Evolutionary conservation across 1,140 invertebrate genomes (phyloP).

Genomic region (Papilio polyxenes): DNA sequence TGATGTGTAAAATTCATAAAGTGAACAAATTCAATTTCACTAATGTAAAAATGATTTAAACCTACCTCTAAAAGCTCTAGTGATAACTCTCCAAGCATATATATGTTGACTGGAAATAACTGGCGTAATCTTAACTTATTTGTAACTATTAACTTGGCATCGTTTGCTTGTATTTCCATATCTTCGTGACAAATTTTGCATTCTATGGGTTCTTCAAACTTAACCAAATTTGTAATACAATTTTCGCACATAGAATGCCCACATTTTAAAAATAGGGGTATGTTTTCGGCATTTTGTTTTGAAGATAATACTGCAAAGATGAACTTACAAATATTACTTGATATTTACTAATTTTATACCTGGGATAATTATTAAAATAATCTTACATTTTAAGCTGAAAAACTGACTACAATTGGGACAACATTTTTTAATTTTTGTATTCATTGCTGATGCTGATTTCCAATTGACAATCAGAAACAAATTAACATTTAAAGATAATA

Average conservation of each 20-base stretch:
- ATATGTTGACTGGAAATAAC: constrained; percentile 67
- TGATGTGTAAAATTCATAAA: too few species aligned
- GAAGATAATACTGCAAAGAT: constrained; percentile 43
- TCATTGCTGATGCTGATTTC: constrained; percentile 48
- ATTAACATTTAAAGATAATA: neutral
- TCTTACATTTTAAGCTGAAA: constrained; percentile 66
- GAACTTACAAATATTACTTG: constrained; percentile 22
- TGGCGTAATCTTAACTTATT: constrained; percentile 58
- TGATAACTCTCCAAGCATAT: constrained; percentile 65
- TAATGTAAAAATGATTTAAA: neutral
- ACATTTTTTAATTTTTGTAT: constrained; percentile 59
- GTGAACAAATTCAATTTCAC: neutral
- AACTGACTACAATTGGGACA: constrained; percentile 73
- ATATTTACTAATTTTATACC: neutral
- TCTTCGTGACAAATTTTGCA: constrained; percentile 70
- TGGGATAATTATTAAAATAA: constrained; percentile 30
- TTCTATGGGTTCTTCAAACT: constrained; percentile 63
- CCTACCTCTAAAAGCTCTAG: constrained; percentile 51
- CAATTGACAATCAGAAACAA: constrained; percentile 5
- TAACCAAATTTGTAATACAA: constrained; percentile 66
- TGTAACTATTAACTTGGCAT: constrained; percentile 49
- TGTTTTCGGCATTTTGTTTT: constrained; percentile 51
- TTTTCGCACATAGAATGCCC: constrained; percentile 74
- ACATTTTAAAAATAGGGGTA: constrained; percentile 70
- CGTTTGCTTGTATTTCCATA: constrained; percentile 49